Evolutionary conservation across 2,113 vertebrate genomes (phyloP), one percentile per base, ranked within the genome.

Genomic region (Pelecanus crispus): DNA sequence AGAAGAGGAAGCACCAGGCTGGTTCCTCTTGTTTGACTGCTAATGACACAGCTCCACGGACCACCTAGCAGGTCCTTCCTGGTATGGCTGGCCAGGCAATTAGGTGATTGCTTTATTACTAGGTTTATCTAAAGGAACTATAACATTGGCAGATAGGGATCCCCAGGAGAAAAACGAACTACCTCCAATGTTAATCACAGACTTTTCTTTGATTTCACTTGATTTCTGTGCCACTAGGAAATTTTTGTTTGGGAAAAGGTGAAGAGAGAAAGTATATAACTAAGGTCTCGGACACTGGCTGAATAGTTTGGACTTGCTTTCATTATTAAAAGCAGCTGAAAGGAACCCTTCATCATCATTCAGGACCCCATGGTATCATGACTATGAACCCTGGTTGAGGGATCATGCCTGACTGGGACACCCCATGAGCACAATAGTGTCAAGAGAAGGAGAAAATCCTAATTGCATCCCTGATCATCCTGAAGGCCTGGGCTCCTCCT

Each of bases 11-110:
- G 73, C 66, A 42, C 61, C 73, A 88, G 83, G 53, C 67, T 61
- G 78, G 92, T 95, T 96, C 86, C 78, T 83, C 88, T 94, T 96
- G 90, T 94, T 79, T 85, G 50, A 19, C 68, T 95, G 79, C 92
- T 95, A 96, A 94, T 94, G 86, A 95, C 55, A 31, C 22, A 38
- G 66, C 71, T 86, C 63, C 0, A 0, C 0, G 0, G 93, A 95
- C 96, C 92, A 95, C 90, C 94, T 97, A 92, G 56, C 72, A 91
- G 84, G 52, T 80, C 40, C 74, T 79, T 81, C 79, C 55, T 61
- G 42, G 24, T 73, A 47, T 2, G 6, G 63, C 78, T 84, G 59
- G 58, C 26, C 0, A 1, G 77, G 47, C 58, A 92, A 75, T 77
- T 74, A 85, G 40, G 50, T 52, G 31, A 58, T 18, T 85, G 29